phyloP scores from a whole-genome alignment of 2,888 invertebrate species.

The Toxonevra muliebris region DNA sequence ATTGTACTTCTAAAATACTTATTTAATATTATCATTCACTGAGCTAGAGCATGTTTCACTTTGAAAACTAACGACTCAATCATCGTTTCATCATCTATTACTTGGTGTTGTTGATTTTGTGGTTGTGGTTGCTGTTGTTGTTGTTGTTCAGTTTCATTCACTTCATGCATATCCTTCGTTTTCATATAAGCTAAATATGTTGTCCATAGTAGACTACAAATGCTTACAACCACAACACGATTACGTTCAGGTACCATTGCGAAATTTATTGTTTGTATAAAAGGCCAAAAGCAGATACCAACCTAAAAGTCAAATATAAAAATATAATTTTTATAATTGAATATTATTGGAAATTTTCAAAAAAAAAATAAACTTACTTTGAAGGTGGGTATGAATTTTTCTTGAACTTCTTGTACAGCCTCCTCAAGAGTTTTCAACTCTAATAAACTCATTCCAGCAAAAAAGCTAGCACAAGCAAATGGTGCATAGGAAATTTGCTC shows the following conservation, averaged over 20 bases:
- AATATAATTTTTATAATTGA: slow-evolving; percentile 5
- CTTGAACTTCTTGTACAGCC: slow-evolving; percentile 73
- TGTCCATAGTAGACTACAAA: slow-evolving; percentile 80
- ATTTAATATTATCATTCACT: neutral
- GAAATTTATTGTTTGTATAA: slow-evolving; percentile 79
- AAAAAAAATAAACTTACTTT: slow-evolving; percentile 55
- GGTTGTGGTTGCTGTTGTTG: neutral
- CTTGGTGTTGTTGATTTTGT: slow-evolving; percentile 14
- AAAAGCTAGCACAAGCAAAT: slow-evolving; percentile 78
- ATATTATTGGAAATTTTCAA: neutral
- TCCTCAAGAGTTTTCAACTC: slow-evolving; percentile 74
- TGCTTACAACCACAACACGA: slow-evolving; percentile 76
- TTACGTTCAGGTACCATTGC: slow-evolving; percentile 77
- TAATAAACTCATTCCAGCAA: slow-evolving; percentile 77
- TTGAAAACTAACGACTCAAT: slow-evolving; percentile 14
- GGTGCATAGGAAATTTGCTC: slow-evolving; percentile 83
- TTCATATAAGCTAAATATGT: slow-evolving; percentile 82
- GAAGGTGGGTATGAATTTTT: slow-evolving; percentile 79
- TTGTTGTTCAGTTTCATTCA: slow-evolving; percentile 6
- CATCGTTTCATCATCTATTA: neutral
- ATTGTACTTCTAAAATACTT: no score
- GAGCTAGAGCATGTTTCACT: slow-evolving; percentile 19
- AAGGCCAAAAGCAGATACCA: slow-evolving; percentile 76
- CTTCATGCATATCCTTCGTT: slow-evolving; percentile 65
- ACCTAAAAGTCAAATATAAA: slow-evolving; percentile 46